phyloP scores from a whole-genome alignment of 2,888 invertebrate genomes.

The Cecidostiba fungosa region DNA sequence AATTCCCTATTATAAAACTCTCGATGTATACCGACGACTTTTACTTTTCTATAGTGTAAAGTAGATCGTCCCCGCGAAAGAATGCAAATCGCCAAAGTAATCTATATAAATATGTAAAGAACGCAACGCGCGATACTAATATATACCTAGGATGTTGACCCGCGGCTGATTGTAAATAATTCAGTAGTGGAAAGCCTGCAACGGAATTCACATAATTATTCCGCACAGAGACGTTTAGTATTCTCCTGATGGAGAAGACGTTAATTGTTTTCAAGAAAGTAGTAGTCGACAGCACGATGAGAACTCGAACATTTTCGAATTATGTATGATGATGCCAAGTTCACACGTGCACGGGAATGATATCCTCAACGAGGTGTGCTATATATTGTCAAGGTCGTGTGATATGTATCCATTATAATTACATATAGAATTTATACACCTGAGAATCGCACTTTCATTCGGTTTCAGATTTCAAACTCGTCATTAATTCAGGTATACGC shows the following conservation, averaged over 20 bases:
- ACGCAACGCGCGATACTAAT: neutral
- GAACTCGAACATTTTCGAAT: neutral
- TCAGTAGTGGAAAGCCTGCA: slow-evolving; percentile 15
- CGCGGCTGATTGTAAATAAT: neutral
- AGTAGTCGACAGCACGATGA: neutral
- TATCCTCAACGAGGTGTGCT: neutral
- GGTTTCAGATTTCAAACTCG: neutral
- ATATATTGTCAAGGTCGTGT: neutral
- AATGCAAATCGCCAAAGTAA: neutral
- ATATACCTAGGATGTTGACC: neutral
- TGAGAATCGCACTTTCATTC: neutral
- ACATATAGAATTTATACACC: no score
- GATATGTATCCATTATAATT: no score
- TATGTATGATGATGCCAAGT: neutral
- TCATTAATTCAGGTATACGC: neutral
- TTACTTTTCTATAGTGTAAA: neutral
- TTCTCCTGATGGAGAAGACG: neutral
- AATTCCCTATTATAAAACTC: neutral
- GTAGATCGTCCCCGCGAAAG: neutral
- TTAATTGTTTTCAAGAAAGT: slow-evolving; percentile 4
- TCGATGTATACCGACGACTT: neutral
- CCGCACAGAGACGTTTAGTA: neutral
- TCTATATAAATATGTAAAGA: slow-evolving; percentile 4
- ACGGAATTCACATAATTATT: neutral
- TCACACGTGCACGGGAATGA: no score